phyloP scores from a whole-genome alignment of 2,113 vertebrate genomes.

The Maccullochella peelii region DNA sequence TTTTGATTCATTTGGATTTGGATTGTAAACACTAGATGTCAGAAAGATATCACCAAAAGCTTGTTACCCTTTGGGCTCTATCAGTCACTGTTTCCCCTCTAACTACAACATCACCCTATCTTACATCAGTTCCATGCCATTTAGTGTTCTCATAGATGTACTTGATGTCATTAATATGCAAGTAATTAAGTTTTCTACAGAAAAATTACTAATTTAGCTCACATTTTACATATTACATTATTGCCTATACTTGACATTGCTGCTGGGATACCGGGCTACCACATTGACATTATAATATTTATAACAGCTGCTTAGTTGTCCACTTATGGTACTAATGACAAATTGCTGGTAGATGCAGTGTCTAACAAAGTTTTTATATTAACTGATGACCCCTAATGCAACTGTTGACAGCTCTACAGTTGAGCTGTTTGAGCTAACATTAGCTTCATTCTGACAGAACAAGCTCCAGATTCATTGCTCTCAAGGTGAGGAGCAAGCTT shows the following conservation, averaged over 20 bases:
- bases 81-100: neutral
- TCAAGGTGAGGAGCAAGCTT: neutral
- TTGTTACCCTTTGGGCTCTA: neutral
- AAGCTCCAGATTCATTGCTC: neutral
- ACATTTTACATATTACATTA: neutral
- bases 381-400: neutral
- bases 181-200: neutral
- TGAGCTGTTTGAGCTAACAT: neutral
- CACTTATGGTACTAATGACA: neutral
- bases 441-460: neutral
- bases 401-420: neutral
- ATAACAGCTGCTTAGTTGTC: neutral
- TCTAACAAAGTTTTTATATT: neutral
- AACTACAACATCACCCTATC: neutral
- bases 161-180: neutral
- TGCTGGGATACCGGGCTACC: no score
- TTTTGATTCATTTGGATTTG: neutral
- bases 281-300: neutral
- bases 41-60: constrained; percentile 6
- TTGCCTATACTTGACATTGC: neutral
- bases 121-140: neutral
- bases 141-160: neutral
- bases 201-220: neutral
- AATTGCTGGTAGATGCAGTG: neutral
- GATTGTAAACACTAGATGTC: constrained; percentile 8